Conservation (phyloP, 1,140 invertebrate species). For the Bombus sylvicola region DNA sequence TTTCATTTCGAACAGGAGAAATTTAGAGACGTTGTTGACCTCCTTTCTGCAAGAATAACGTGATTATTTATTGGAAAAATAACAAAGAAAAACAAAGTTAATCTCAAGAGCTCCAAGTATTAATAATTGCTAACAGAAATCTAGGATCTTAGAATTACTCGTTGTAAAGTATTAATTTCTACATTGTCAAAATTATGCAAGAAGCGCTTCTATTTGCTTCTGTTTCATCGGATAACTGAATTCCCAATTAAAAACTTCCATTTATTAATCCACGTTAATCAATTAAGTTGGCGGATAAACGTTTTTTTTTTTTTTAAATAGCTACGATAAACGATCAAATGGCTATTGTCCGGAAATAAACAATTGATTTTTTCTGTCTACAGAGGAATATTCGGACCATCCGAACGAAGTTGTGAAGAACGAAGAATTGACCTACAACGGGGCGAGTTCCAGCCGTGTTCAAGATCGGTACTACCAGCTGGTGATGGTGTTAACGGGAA, state of each 20-base stretch:
- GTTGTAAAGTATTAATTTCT: neutral
- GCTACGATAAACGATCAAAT: neutral
- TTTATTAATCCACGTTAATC: too few relatives aligned
- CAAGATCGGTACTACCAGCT: slow-evolving; percentile 54
- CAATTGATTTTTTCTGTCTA: slow-evolving; percentile 63
- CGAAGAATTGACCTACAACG: slow-evolving; percentile 92
- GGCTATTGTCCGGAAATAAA: neutral
- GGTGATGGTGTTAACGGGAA: slow-evolving; percentile 64
- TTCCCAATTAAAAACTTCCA: neutral
- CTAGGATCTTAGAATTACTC: neutral
- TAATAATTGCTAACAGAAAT: neutral
- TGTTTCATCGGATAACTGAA: neutral
- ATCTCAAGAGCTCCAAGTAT: neutral
- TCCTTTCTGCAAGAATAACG: neutral
- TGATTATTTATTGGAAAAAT: neutral
- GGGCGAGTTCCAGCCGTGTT: slow-evolving; percentile 66
- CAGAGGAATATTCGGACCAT: slow-evolving; percentile 92
- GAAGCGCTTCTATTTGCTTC: neutral
- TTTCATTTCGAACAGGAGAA: neutral
- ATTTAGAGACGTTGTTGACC: neutral
- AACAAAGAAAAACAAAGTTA: neutral
- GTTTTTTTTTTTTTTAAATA: too few relatives aligned
- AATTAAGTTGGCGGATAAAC: too few relatives aligned
- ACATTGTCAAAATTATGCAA: neutral
- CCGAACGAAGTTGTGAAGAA: slow-evolving; percentile 96